phyloP scores from a whole-genome alignment of 1,140 invertebrate genomes.

The Dendroctonus ponderosae region DNA sequence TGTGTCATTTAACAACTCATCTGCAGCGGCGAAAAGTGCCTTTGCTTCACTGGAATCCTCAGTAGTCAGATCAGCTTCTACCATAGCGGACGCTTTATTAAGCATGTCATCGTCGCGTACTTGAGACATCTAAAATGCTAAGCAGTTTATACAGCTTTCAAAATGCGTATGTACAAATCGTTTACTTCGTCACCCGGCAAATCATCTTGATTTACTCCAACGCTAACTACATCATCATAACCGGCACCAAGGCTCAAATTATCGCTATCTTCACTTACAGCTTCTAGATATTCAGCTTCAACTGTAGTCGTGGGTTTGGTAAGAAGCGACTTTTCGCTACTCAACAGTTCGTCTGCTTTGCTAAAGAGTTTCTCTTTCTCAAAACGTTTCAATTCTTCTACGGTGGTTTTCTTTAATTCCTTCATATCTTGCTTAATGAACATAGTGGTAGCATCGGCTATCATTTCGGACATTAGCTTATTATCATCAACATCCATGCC shows the following conservation, averaged over 20 bases:
- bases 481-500: conserved; percentile 1
- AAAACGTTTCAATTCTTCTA: conserved; percentile 3
- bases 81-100: conserved; percentile 3
- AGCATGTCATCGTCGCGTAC: neutral
- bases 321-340: conserved; percentile 5
- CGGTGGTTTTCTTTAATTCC: conserved; percentile 8
- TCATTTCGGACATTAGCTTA: conserved; percentile 16
- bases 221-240: no score
- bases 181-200: no score
- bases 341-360: conserved; percentile 17
- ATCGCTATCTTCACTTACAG: neutral
- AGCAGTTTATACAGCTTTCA: no score
- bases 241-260: neutral
- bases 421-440: conserved; percentile 13
- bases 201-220: no score
- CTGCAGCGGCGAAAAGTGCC: conserved; percentile 5
- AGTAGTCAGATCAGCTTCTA: neutral
- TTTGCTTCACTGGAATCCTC: neutral
- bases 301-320: neutral
- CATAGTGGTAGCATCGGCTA: conserved; percentile 8
- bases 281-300: neutral
- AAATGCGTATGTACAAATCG: no score
- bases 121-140: no score
- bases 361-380: conserved; percentile 20
- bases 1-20: conserved; percentile 10